Base-by-base conservation (phyloP, 2,888 invertebrate species). In the Ischnura elegans region DNA sequence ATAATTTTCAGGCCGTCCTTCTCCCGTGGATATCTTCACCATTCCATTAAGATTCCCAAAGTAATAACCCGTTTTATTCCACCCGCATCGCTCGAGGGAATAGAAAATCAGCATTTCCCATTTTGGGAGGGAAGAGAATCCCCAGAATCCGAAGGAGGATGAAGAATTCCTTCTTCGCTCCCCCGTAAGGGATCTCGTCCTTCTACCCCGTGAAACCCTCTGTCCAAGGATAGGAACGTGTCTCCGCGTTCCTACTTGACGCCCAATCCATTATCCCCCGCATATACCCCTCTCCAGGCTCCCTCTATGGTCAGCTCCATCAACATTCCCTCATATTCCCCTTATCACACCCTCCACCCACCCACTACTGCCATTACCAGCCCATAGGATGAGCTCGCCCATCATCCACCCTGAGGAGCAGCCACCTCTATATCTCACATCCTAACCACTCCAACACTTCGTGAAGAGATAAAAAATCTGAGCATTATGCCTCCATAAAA, bases 91-190 rank as follows among this genome's bases (percentile, higher is more conserved):
- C 13, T 76, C 76, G 76, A 36, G 36, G n/a, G 25, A 76, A 36
- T 76, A 36, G 76, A 29, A 76, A 36, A 76, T 76, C 76, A 76
- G 76, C 36, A 76, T 76, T 76, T 76, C 76, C 76, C 76, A 76
- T 76, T 76, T 76, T 76, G 29, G 10, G 3, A 13, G 13, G 2
- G 76, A 36, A 29, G 76, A 36, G 36, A 76, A 76, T 76, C 36
- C 29, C 16, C 36, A 36, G 13, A 76, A 76, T 76, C 36, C 76
- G 5, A 76, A 13, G 36, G 25, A 10, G 29, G 5, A 47, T 8
- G 47, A 47, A 36, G 76, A 8, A 36, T 76, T 76, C 36, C 76
- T 36, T 76, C 76, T 36, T n/a, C 36, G n/a, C 36, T 2, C 76
- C 36, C 10, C 76, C 13, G 76, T 36, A 10, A 36, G 76, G 13